Conservation (phyloP, 2,113 vertebrate genomes). For the Cnemophilus loriae region DNA sequence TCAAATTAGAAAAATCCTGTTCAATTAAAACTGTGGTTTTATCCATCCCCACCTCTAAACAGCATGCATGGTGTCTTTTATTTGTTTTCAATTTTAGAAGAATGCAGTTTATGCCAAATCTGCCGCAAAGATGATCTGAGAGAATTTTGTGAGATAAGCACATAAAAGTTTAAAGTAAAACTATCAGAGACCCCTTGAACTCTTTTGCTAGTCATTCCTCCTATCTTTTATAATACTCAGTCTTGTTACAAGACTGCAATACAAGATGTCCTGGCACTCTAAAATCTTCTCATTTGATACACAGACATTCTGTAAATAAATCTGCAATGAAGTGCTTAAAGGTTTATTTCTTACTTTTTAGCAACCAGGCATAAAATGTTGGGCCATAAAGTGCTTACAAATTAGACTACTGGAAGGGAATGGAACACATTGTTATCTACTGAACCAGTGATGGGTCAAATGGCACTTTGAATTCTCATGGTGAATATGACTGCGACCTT, state of each 20-base stretch:
- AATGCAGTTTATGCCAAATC: neutral
- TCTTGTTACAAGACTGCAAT: constrained; percentile 20
- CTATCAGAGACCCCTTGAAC: neutral
- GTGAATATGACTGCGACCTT: constrained; percentile 68
- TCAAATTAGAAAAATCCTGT: neutral
- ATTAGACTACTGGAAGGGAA: constrained; percentile 67
- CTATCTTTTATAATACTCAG: constrained; percentile 9
- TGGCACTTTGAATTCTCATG: constrained; percentile 62
- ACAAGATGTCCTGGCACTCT: constrained; percentile 54
- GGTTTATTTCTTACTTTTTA: constrained; percentile 71
- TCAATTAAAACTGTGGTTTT: neutral
- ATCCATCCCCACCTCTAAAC: neutral
- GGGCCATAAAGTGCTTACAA: constrained; percentile 71
- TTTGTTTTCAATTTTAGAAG: neutral
- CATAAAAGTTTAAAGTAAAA: constrained; percentile 8
- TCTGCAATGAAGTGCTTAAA: constrained; percentile 61
- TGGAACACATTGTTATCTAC: constrained; percentile 70
- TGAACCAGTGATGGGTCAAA: constrained; percentile 72
- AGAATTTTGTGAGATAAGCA: neutral
- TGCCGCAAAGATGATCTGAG: neutral
- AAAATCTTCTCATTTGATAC: constrained; percentile 59
- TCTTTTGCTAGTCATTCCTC: constrained; percentile 16
- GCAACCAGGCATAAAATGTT: constrained; percentile 66
- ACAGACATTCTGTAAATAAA: constrained; percentile 70
- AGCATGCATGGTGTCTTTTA: neutral